A percentile compares a stretch with the other conserved stretches of the same genome.
These are phyloP conservation scores for Conops quadrifasciatus DNA, from an alignment of 2,888 invertebrate species.

Conservation along the genomic window DNA sequence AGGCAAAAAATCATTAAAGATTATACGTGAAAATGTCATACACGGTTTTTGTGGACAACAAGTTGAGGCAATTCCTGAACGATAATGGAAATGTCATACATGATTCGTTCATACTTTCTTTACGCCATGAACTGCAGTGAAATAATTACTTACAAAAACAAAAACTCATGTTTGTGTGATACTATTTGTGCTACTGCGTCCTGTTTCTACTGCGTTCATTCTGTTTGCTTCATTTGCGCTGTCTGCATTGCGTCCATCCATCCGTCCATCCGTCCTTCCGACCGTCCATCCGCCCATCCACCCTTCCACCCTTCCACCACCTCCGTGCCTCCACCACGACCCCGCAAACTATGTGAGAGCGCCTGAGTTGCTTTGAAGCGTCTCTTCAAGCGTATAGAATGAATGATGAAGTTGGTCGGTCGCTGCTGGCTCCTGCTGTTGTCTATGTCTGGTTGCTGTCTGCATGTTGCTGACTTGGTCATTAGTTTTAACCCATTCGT, in stretches of 20 bases:
- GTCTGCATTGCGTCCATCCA: not conserved
- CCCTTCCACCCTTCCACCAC: not conserved
- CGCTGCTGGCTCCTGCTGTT: conserved; percentile 42
- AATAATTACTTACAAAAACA: too few relatives aligned
- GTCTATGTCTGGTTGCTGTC: conserved; percentile 59
- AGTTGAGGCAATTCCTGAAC: too few relatives aligned
- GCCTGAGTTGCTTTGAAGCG: conserved; percentile 21
- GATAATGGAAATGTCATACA: too few relatives aligned
- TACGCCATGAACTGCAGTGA: too few relatives aligned
- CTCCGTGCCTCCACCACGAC: not conserved
- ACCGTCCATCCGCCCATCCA: not conserved
- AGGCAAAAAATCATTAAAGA: too few relatives aligned
- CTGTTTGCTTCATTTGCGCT: conserved; percentile 11
- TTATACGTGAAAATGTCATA: too few relatives aligned
- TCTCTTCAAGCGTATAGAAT: conserved; percentile 44
- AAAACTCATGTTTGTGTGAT: too few relatives aligned
- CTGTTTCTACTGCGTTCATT: conserved; percentile 8
- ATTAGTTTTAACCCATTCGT: conserved; percentile 58
- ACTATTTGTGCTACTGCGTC: conserved; percentile 36
- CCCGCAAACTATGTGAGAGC: not conserved
- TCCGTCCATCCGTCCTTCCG: not conserved
- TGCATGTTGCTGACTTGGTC: conserved; percentile 58
- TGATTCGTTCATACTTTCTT: too few relatives aligned
- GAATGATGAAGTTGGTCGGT: conserved; percentile 51
- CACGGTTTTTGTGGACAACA: too few relatives aligned